Evolutionary conservation across 2,113 vertebrate species (phyloP), one percentile per base, ranked within the genome.

Genomic region (Passerina amoena): DNA sequence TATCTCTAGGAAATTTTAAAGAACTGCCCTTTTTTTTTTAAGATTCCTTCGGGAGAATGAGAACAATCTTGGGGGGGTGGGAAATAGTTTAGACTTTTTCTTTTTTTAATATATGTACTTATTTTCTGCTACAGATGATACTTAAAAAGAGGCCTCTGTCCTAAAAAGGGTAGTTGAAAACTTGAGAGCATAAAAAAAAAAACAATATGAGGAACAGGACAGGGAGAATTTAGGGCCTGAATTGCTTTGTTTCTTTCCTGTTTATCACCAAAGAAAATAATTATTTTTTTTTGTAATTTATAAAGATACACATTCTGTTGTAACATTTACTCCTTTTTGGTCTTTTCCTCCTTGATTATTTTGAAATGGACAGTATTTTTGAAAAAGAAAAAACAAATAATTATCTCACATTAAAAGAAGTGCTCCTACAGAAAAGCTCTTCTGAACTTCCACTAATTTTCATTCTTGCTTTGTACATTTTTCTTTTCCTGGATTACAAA

Each of bases 81-180:
- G 8, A 4, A 3, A n/a, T 7, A 4, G 8, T 8, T 24, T 25
- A 10, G 2, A 2, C 2, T 4, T 33, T 68, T 37, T 18, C 2
- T 38, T 44, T 53, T 57, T 57, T 45, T 6, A 19, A 24, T 35
- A 22, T 33, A 14, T 22, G 2, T 14, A 15, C 18, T 20, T 54
- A 2, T 68, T 85, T 84, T 73, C 19, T 94, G 3, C 5, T 60
- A 5, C 33, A 45, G 9, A 15, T 60, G 47, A 11, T 79, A 24
- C 17, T 60, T 64, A 0, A 16, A 73, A 82, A 33, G 5, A 2
- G 3, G 1, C 3, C 33, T 37, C 44, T 90, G 25, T 53, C 21
- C 5, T n/a, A 54, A 45, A 86, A 82, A 30, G 2, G 0, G 5
- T 33, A 50, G 6, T 8, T 61, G 40, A 59, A 80, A 68, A 71